Conservation (phyloP, 2,113 vertebrate species). For the Crypturellus undulatus region DNA sequence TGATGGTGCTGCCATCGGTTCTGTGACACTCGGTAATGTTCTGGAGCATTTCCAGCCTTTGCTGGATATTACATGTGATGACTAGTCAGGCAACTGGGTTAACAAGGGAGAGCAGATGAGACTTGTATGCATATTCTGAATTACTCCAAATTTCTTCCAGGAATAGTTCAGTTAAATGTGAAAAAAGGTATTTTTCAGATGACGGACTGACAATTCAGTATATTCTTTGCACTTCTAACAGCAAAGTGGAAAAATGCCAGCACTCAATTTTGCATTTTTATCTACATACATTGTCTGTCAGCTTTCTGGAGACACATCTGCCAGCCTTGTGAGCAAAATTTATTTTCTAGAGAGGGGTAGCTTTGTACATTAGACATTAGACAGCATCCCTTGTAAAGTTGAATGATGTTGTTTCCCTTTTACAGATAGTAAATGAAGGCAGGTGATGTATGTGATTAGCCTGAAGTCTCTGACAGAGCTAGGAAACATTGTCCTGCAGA, state of each 20-base stretch:
- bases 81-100: neutral
- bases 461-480: neutral
- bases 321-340: neutral
- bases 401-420: neutral
- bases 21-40: neutral
- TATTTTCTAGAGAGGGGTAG: neutral
- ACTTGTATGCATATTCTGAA: neutral
- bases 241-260: neutral
- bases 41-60: neutral
- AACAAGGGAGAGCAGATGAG: neutral
- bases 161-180: neutral
- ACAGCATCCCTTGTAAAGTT: neutral
- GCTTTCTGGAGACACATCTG: neutral
- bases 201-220: neutral
- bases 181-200: neutral
- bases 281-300: rapidly evolving
- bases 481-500: neutral
- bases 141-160: neutral
- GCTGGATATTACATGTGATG: rapidly evolving
- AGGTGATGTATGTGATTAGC: neutral
- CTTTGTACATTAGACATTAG: neutral
- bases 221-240: neutral
- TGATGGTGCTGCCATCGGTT: neutral
- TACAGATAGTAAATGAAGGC: neutral
- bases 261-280: neutral